These are phyloP conservation scores for Acanthiza pusilla DNA, from an alignment of 2,797 vertebrate species.

Conservation along the genomic window DNA sequence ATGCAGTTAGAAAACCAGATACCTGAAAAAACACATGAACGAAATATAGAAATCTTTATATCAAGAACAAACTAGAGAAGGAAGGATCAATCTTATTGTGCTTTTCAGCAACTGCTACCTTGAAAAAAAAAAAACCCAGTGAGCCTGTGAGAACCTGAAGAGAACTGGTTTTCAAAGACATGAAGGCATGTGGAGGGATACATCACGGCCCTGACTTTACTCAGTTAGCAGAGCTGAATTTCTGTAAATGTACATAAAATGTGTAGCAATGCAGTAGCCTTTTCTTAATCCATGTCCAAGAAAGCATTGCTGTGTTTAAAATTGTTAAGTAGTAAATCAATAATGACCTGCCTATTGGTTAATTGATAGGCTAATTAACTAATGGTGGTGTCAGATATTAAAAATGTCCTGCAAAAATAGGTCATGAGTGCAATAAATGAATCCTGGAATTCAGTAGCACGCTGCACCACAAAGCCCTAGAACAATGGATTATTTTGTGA, in stretches of 20 bases:
- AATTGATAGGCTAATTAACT: background rate
- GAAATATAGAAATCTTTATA: background rate
- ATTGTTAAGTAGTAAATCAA: background rate
- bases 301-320: background rate
- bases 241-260: background rate
- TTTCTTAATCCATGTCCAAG: background rate
- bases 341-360: background rate
- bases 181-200: background rate
- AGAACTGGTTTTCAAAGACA: background rate
- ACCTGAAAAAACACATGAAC: background rate
- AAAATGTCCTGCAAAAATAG: background rate
- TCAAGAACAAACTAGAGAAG: background rate
- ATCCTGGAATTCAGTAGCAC: background rate
- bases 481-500: slow-evolving; percentile 1
- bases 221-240: background rate
- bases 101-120: background rate
- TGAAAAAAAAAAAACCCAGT: background rate
- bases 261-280: background rate
- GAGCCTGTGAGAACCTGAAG: background rate
- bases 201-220: background rate
- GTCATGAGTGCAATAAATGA: background rate
- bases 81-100: background rate
- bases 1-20: background rate
- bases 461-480: background rate
- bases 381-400: background rate